These are phyloP conservation scores for Parochlus steinenii DNA, from an alignment of 2,888 invertebrate genomes.

Conservation along the genomic window DNA sequence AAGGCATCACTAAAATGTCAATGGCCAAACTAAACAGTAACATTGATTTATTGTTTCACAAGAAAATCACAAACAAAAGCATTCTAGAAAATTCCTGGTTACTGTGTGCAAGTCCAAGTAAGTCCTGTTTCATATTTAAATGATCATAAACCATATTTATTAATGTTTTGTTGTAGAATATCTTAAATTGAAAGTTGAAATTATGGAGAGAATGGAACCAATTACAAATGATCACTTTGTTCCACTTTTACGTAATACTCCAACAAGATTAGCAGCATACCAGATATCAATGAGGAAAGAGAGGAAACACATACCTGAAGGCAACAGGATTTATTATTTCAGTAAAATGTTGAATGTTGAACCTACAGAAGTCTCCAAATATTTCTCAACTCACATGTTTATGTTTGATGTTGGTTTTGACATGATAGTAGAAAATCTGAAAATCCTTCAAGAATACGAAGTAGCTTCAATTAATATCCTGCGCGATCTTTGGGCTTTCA, in stretches of 20 bases:
- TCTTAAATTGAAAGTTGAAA: conserved; percentile 25
- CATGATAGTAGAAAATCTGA: conserved; percentile 35
- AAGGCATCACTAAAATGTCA: background rate
- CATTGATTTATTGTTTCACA: conserved; percentile 17
- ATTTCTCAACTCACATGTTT: conserved; percentile 35
- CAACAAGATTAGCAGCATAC: conserved; percentile 21
- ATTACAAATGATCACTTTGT: conserved; percentile 33
- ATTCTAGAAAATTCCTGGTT: conserved; percentile 28
- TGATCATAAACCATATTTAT: background rate
- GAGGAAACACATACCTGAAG: conserved; percentile 26
- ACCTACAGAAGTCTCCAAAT: conserved; percentile 31
- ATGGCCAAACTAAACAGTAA: background rate
- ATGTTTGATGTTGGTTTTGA: conserved; percentile 37
- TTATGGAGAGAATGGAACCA: conserved; percentile 31
- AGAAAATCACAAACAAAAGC: conserved; percentile 21
- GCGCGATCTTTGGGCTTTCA: conserved; percentile 45
- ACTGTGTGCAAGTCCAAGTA: conserved; percentile 21
- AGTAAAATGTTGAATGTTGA: conserved; percentile 32
- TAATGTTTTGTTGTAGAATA: conserved; percentile 18
- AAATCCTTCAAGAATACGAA: conserved; percentile 36
- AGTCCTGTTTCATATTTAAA: conserved; percentile 10
- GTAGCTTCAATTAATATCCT: conserved; percentile 37
- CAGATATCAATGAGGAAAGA: conserved; percentile 27
- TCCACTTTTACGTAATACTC: conserved; percentile 34
- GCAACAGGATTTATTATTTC: conserved; percentile 41